Conservation (phyloP, 2,888 invertebrate species). For the Amphipyra berbera region DNA sequence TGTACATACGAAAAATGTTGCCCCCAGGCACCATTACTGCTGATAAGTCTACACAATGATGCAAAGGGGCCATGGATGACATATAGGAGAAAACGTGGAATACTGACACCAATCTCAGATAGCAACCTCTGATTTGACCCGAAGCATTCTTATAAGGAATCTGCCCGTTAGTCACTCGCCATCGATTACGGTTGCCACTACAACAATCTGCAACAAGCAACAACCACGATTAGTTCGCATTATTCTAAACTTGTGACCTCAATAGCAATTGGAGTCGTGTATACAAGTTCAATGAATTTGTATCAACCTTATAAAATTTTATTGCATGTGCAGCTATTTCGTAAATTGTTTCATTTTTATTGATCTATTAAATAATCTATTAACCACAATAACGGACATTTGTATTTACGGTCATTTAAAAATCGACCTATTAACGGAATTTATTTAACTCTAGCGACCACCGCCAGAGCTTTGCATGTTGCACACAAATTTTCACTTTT, state of each 20-base stretch:
- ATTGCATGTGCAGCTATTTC: conserved; percentile 51
- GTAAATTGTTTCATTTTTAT: conserved; percentile 54
- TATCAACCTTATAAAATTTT: conserved; percentile 54
- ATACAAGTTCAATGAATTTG: conserved; percentile 60
- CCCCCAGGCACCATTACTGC: conserved; percentile 59
- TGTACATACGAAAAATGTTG: conserved; percentile 53
- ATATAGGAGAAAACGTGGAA: conserved; percentile 84
- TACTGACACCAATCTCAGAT: conserved; percentile 85
- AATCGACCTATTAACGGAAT: conserved; percentile 38
- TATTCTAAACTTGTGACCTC: conserved; percentile 56
- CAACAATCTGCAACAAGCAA: conserved; percentile 33
- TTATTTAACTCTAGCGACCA: conserved; percentile 18
- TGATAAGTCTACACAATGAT: conserved; percentile 64
- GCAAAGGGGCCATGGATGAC: conserved; percentile 77
- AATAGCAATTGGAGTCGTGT: conserved; percentile 57
- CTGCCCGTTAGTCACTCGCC: conserved; percentile 81
- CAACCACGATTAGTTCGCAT: conserved; percentile 39
- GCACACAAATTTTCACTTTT: conserved; percentile 48
- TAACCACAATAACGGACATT: conserved; percentile 46
- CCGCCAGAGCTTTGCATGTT: conserved; percentile 30
- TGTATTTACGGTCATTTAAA: conserved; percentile 36
- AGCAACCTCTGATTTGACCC: conserved; percentile 84
- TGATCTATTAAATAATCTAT: conserved; percentile 53
- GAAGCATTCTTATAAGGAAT: conserved; percentile 84
- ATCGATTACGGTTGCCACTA: conserved; percentile 74